phyloP scores from a whole-genome alignment of 2,113 vertebrate species.

The Danio rerio region DNA sequence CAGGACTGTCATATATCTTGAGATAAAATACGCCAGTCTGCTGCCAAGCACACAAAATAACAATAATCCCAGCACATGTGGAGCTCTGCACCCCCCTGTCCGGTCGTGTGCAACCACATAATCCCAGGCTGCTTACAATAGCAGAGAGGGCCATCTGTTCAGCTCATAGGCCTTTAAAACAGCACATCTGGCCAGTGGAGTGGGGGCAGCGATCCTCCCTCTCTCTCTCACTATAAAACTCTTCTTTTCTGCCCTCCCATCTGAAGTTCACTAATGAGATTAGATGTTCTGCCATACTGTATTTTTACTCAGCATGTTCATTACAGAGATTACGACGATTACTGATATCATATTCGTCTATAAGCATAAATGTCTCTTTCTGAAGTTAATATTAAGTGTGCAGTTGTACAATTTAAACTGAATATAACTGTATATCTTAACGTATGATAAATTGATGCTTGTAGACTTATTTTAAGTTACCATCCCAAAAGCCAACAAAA shows the following conservation, averaged over 20 bases:
- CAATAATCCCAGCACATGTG: conserved; percentile 51
- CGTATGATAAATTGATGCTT: too few species aligned
- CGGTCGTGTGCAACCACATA: conserved; percentile 55
- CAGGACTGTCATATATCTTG: conserved; percentile 12
- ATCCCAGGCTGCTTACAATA: conserved; percentile 54
- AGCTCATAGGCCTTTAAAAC: conserved; percentile 49
- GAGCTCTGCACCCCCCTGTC: conserved; percentile 41
- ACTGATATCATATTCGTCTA: neutral
- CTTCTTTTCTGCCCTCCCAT: neutral
- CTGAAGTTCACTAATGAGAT: neutral
- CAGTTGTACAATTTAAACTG: neutral
- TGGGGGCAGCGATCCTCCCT: neutral
- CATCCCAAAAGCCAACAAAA: too few species aligned
- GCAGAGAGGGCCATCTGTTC: conserved; percentile 62
- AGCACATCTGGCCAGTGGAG: conserved; percentile 54
- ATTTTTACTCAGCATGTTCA: neutral
- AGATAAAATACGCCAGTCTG: conserved; percentile 27
- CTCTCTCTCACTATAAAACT: neutral
- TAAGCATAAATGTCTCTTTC: neutral
- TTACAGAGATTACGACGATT: neutral
- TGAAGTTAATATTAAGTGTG: too few species aligned
- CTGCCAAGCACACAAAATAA: conserved; percentile 15
- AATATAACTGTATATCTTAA: neutral
- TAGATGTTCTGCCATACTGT: neutral
- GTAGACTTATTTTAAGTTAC: too few species aligned